Base-by-base conservation (phyloP, 2,113 vertebrate genomes). In the Meleagris gallopavo region DNA sequence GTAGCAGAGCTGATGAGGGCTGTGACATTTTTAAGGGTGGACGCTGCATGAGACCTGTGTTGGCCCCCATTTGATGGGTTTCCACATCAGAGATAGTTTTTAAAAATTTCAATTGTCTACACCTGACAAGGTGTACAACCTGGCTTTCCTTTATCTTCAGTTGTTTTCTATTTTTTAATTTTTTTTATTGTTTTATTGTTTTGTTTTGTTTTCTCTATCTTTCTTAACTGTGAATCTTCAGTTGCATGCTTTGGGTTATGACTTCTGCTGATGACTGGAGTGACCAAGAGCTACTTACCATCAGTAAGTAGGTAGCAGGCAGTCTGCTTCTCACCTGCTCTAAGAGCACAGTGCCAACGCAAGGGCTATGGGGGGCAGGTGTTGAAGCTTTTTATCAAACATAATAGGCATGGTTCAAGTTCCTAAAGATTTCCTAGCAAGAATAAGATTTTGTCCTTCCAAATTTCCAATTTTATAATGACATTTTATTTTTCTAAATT, bases 1-100 rank as follows among this genome's bases (percentile, higher is more conserved):
- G 86, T 22, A 95, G 84, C 71, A 89, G 76, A 92, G 72, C 90
- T 79, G 75, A 73, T 0, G 14, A 93, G 55, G 77, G 29, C 45
- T 77, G 75, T 95, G 93, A 57, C 88, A 84, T 92, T 66, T 95
- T 89, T 96, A 77, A 90, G 78, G 58, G 62, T 75, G 64, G 61
- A 87, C 73, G 20, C 88, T 75, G 88, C 81, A 65, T 91, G 86
- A 87, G 77, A 77, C 74, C 94, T 92, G 55, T 58, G 27, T 88
- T 5, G 13, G 75, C 14, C 52, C 36, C 36, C 58, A 2, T 86
- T 95, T 95, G 82, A 82, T 0, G 13, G 72, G n/a, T 50, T 80
- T 91, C 91, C 92, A 55, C 87, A 92, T 78, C 48, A 78, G 83
- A 80, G 41, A 27, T 34, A 82, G 54, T 84, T 84, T 90, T 73